Conservation (phyloP, 2,113 vertebrate species). For the Solea solea region DNA sequence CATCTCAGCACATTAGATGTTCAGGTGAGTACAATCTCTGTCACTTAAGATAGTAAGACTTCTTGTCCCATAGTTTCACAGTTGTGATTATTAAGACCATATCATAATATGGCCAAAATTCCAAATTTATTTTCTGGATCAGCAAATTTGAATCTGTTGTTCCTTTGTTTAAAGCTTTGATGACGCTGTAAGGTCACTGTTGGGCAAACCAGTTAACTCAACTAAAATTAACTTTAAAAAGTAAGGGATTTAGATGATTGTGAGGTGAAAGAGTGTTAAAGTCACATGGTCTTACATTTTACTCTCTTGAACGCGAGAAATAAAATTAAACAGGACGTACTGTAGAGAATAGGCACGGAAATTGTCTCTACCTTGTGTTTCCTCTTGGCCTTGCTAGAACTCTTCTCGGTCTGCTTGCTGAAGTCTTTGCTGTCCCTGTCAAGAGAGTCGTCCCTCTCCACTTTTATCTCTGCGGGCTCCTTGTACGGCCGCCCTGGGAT, state of each 20-base stretch:
- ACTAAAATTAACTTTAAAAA: neutral
- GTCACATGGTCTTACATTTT: neutral
- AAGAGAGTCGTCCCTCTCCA: conserved; percentile 85
- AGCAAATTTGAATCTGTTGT: conserved; percentile 30
- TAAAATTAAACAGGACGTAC: neutral
- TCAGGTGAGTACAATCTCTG: neutral
- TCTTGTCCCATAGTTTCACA: conserved; percentile 2
- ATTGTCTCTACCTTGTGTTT: conserved; percentile 89
- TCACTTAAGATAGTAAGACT: neutral
- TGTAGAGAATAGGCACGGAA: neutral
- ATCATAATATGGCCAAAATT: neutral
- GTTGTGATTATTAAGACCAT: conserved; percentile 10
- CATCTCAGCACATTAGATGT: neutral
- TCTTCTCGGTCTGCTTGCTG: conserved; percentile 90
- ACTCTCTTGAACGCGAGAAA: neutral
- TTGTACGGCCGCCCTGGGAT: conserved; percentile 94
- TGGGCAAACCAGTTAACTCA: neutral
- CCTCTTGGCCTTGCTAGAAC: conserved; percentile 90
- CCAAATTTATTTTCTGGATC: conserved; percentile 33
- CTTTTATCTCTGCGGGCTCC: conserved; percentile 87
- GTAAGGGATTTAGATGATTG: neutral
- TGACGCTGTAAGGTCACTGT: conserved; percentile 19
- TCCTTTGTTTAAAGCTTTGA: conserved; percentile 20
- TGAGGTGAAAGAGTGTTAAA: neutral
- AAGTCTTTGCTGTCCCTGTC: conserved; percentile 88